Base-by-base conservation (phyloP, 1,140 invertebrate genomes). In the Callitettix versicolor region DNA sequence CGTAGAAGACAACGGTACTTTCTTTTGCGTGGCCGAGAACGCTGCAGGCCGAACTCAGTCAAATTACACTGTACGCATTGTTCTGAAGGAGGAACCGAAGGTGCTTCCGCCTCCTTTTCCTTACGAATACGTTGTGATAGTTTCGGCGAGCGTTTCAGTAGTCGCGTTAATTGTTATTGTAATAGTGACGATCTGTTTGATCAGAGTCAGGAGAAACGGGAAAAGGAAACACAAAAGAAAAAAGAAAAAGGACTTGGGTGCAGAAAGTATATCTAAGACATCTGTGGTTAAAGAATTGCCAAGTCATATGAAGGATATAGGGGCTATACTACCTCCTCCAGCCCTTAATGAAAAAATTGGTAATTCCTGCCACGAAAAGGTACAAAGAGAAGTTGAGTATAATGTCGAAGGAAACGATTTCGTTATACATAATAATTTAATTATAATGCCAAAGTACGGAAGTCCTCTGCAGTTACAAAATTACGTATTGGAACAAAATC, bases 1-100 rank as follows among this genome's bases (percentile, higher is more conserved):
- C 20, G 74, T 73, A 38, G 82, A 84, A 55, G 83, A 86, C 54
- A 88, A 89, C 60, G 88, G 88, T 2, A 86, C 81, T 2, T 91
- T 86, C 64, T 77, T 80, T 0, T 92, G 88, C 64, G 70, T 83
- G 1, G 88, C 88, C 0, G 84, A 88, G 62, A 92, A 93, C 64
- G 77, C 81, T 4, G 89, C 88, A 0, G 89, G 89, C 14, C 77
- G 72, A 49, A 73, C 79, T 0, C 77, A 79, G 51, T 79, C 83
- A 2, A 91, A 91, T 64, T 85, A 87, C 53, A 87, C 86, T 0
- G 74, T 91, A 21, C 72, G 79, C 53, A 78, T 88, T 17, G 74
- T 86, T 22, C 74, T 84, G 21, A 83, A 83, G 66, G 80, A 84
- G 63, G 81, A 84, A 53, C 78, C 80, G 5, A 73, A 81, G 17